Conservation (phyloP, 2,113 vertebrate genomes). For the Podocnemis expansa region DNA sequence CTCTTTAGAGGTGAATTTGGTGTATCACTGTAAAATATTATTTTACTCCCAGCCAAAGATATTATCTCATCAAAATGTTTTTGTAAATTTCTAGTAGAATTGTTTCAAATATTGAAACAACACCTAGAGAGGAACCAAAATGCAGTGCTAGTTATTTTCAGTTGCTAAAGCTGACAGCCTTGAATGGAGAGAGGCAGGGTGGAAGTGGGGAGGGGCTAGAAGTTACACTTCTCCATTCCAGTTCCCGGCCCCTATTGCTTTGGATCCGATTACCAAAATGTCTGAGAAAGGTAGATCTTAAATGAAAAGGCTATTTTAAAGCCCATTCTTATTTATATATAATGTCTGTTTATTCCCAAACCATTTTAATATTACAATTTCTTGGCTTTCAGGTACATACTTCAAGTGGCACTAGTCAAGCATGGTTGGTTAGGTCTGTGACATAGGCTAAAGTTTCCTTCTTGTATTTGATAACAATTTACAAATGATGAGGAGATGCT, state of each 20-base stretch:
- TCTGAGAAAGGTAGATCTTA: not conserved
- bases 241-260: not conserved
- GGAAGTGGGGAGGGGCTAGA: not conserved
- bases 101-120: slow-evolving; percentile 42
- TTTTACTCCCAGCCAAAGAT: slow-evolving; percentile 45
- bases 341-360: not conserved
- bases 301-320: not conserved
- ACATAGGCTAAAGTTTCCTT: not conserved
- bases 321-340: rapidly evolving
- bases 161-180: slow-evolving; percentile 26
- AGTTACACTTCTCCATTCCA: not conserved
- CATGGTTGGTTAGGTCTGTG: not conserved
- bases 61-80: slow-evolving; percentile 51
- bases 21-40: not conserved
- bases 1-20: not conserved
- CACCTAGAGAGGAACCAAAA: slow-evolving; percentile 21
- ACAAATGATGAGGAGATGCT: not conserved
- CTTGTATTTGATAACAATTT: not conserved
- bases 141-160: slow-evolving; percentile 39
- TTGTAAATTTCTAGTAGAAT: slow-evolving; percentile 12
- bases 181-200: not conserved
- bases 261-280: not conserved
- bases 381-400: not conserved
- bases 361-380: not conserved
- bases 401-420: not conserved